These are phyloP conservation scores for Agrypnus murinus DNA, from an alignment of 2,888 invertebrate species.

Conservation along the genomic window DNA sequence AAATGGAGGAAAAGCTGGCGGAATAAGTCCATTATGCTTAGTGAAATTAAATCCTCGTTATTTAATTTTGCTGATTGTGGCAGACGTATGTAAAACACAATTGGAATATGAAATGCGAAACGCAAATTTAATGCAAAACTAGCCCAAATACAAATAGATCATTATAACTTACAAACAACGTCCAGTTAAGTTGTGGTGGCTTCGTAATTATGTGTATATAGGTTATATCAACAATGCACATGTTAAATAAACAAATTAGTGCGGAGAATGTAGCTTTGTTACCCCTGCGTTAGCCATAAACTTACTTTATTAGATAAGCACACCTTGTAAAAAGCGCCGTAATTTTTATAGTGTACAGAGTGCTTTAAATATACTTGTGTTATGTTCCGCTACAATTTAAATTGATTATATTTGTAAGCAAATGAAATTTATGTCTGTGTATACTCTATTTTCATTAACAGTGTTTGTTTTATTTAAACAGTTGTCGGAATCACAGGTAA, in stretches of 20 bases:
- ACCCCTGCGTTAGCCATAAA: conserved; percentile 34
- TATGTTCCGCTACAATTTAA: conserved; percentile 5
- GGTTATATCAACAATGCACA: conserved; percentile 36
- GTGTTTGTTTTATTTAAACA: not conserved
- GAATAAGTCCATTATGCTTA: conserved; percentile 30
- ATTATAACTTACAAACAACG: conserved; percentile 39
- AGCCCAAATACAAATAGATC: conserved; percentile 37
- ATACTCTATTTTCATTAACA: conserved; percentile 21
- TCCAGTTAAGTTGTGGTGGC: conserved; percentile 26
- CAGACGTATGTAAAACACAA: conserved; percentile 16
- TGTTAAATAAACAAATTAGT: conserved; percentile 44
- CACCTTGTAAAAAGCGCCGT: conserved; percentile 32
- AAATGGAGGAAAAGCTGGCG: conserved; percentile 27
- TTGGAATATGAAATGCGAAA: conserved; percentile 7
- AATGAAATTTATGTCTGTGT: conserved; percentile 8
- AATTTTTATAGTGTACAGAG: conserved; percentile 10
- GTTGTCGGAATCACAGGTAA: not conserved
- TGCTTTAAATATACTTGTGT: conserved; percentile 1
- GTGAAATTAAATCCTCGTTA: conserved; percentile 30
- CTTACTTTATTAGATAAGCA: conserved; percentile 40
- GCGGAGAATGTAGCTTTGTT: conserved; percentile 30
- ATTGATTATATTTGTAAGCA: conserved; percentile 14
- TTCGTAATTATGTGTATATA: conserved; percentile 44
- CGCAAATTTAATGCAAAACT: conserved; percentile 32
- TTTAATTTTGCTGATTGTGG: conserved; percentile 31